Evolutionary conservation across 2,113 vertebrate species (phyloP).

Genomic region (Eublepharis macularius): DNA sequence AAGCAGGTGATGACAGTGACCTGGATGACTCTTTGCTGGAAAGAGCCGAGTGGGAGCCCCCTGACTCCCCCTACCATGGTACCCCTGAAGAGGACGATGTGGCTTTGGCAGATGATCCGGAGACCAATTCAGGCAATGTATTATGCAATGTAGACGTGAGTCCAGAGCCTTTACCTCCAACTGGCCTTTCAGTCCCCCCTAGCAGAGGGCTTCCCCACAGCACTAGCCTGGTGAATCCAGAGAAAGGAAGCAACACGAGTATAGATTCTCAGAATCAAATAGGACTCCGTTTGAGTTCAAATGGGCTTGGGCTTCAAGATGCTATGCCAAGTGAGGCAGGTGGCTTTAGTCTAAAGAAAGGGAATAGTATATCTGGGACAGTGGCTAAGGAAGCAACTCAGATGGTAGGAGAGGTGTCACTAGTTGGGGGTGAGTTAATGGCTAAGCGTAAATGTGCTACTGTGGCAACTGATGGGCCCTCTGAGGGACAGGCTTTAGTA

Average conservation of each 20-base stretch:
- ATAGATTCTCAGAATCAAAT: background rate
- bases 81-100: conserved; percentile 73
- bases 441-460: conserved; percentile 20
- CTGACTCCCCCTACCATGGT: conserved; percentile 63
- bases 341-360: background rate
- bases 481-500: background rate
- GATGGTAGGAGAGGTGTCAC: background rate
- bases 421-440: conserved; percentile 28
- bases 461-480: background rate
- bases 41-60: conserved; percentile 59
- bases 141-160: background rate
- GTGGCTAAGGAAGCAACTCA: background rate
- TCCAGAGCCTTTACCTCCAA: background rate
- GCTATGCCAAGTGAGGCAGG: background rate
- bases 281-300: background rate
- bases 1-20: conserved; percentile 53
- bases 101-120: conserved; percentile 65
- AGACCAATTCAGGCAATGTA: background rate
- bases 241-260: background rate
- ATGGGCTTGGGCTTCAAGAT: conserved; percentile 18
- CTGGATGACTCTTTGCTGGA: conserved; percentile 73
- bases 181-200: rapidly evolving
- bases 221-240: rapidly evolving
- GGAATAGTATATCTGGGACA: background rate
- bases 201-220: background rate